Evolutionary conservation across 2,113 vertebrate genomes (phyloP), one percentile per base, ranked within the genome.

Genomic region (Salvelinus namaycush): DNA sequence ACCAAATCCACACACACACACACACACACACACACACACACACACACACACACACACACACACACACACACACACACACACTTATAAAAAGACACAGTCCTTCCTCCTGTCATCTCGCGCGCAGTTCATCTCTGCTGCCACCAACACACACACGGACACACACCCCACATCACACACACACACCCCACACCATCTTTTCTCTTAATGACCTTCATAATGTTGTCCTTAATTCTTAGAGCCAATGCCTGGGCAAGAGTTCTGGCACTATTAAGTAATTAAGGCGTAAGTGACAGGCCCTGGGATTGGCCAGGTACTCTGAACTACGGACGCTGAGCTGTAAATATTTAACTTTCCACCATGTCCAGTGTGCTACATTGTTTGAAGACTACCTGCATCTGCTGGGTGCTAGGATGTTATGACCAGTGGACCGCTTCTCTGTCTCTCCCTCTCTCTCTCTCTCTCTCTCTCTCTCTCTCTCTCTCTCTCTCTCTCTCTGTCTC

Each of bases 141-240:
- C 39, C 39, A 44, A 44, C 39, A 44, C 39, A 44, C 39, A 39
- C 34, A 39, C 34, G 34, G 34, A 39, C 34, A 39, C 7, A 9
- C 34, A 39, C 34, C 8, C 7, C 34, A 39, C 7, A 39, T 1
- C 34, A 39, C 2, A 31, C 31, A 31, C 31, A 34, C 34, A 34
- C 34, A 34, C 34, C 5, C 5, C 34, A 6, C 34, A 34, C 34
- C 34, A 7, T 6, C 1, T 34, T 34, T 79, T 77, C 83, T 77
- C 84, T 86, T 86, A 90, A 87, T 88, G 84, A 86, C 87, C 85
- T 90, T 85, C 78, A 87, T 81, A 87, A 80, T 72, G 79, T 76
- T 31, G 69, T 89, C 60, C 79, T 88, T 89, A 89, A 91, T 88
- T 92, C 84, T 90, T 87, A 81, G 49, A 16, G 62, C 49, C 83